phyloP scores from a whole-genome alignment of 2,113 vertebrate species.

The Pomatostomus ruficeps region DNA sequence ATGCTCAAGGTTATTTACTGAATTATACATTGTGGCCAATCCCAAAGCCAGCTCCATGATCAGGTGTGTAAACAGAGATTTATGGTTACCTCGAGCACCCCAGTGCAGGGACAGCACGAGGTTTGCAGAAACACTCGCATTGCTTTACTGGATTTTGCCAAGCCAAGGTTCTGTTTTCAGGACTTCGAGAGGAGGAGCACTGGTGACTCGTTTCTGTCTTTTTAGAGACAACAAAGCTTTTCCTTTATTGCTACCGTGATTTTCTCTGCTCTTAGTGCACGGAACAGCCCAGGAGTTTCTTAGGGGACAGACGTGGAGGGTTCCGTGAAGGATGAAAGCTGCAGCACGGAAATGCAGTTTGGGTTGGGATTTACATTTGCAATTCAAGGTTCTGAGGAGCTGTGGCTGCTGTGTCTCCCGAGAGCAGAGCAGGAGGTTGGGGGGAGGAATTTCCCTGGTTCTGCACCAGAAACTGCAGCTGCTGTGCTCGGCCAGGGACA shows the following conservation, averaged over 20 bases:
- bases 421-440: neutral
- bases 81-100: neutral
- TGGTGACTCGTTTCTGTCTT: neutral
- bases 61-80: neutral
- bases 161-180: neutral
- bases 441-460: neutral
- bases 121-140: neutral
- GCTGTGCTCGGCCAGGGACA: accelerated
- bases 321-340: neutral
- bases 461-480: neutral
- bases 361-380: neutral
- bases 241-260: neutral
- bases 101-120: accelerated
- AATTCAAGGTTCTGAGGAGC: neutral
- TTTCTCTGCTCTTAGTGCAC: neutral
- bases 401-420: neutral
- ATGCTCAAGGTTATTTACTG: constrained; percentile 19
- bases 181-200: neutral
- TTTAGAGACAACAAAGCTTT: neutral
- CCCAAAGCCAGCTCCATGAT: neutral
- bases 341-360: neutral
- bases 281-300: neutral
- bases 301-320: neutral
- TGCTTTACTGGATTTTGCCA: neutral
- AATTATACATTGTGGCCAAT: neutral